phyloP scores from a whole-genome alignment of 2,888 invertebrate genomes.

The Odontocolon sp. region DNA sequence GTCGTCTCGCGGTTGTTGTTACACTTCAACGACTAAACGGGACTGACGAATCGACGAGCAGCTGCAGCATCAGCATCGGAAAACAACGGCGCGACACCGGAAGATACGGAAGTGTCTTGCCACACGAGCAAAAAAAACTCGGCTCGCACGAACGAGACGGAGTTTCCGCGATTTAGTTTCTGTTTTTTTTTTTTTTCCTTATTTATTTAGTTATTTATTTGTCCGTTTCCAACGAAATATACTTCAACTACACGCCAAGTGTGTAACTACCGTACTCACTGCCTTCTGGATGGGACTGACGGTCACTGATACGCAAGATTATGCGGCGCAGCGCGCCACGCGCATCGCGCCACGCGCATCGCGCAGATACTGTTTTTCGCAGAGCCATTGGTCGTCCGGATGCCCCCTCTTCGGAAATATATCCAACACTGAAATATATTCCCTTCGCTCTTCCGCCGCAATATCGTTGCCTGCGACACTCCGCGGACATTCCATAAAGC shows the following conservation, averaged over 20 bases:
- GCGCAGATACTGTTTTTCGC: constrained; percentile 71
- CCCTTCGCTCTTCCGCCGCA: constrained; percentile 29
- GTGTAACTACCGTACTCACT: constrained; percentile 60
- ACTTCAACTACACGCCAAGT: too few species aligned
- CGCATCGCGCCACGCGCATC: constrained; percentile 77
- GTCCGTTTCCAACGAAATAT: neutral
- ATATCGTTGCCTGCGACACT: constrained; percentile 47
- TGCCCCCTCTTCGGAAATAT: constrained; percentile 17
- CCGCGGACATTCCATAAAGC: constrained; percentile 41
- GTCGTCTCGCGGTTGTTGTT: too few species aligned
- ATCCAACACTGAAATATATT: constrained; percentile 30
- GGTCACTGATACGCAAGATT: constrained; percentile 77
- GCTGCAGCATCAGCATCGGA: too few species aligned
- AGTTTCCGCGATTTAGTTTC: too few species aligned
- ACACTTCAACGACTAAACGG: too few species aligned
- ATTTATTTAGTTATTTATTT: constrained; percentile 9
- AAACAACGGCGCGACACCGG: too few species aligned
- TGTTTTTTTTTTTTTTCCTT: neutral
- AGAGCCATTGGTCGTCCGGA: constrained; percentile 61
- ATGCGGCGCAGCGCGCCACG: constrained; percentile 78
- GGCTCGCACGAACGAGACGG: too few species aligned
- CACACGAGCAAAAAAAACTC: too few species aligned
- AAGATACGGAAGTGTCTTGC: too few species aligned
- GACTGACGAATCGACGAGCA: too few species aligned
- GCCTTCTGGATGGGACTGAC: constrained; percentile 74